Evolutionary conservation across 92 coral and sea anemone species (phyloP), one percentile per base, ranked within the genome.

Genomic region (Virgularia gustaviana): DNA sequence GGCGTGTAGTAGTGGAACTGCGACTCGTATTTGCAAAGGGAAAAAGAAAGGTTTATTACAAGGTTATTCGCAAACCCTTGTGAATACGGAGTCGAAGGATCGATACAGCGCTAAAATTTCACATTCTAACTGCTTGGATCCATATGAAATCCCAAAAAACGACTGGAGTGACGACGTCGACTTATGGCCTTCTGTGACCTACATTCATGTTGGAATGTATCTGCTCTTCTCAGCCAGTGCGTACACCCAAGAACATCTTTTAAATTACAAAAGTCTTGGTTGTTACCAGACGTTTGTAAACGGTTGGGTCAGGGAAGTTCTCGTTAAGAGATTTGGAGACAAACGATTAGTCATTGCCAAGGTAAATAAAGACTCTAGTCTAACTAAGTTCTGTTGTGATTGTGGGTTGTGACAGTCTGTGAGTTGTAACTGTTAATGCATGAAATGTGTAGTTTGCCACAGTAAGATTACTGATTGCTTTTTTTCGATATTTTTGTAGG

Each of bases 301-400:
- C 41, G 85, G 85, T 30, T 82, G 86, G 83, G 86, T 82, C 29
- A 62, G 83, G 23, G 78, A 77, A 27, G 54, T 82, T n/a, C 44
- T 78, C 10, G 62, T 25, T 28, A 81, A 77, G 52, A 47, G 42
- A 36, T 81, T 81, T 45, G 82, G 63, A 32, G 86, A 81, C 41
- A 77, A 59, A 9, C 33, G 86, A 23, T 71, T 81, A 30, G 32
- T 76, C 23, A 76, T 81, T 41, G 85, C 81, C 10, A 81, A 81
- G 82, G 76, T 81, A 73, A 54, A 19, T 6, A 36, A n/a, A n/a
- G n/a, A n/a, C n/a, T n/a, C n/a, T n/a, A 29, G 12, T 45, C 32
- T 22, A 25, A 16, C 35, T 10, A 29, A 22, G n/a, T 41, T 41
- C 9, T n/a, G n/a, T 41, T 41, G n/a, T n/a, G n/a, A n/a, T n/a